A percentile compares a stretch with the other conserved stretches of the same genome.
These are phyloP conservation scores for Buphagus erythrorhynchus DNA, from an alignment of 2,797 vertebrate genomes.

Conservation along the genomic window DNA sequence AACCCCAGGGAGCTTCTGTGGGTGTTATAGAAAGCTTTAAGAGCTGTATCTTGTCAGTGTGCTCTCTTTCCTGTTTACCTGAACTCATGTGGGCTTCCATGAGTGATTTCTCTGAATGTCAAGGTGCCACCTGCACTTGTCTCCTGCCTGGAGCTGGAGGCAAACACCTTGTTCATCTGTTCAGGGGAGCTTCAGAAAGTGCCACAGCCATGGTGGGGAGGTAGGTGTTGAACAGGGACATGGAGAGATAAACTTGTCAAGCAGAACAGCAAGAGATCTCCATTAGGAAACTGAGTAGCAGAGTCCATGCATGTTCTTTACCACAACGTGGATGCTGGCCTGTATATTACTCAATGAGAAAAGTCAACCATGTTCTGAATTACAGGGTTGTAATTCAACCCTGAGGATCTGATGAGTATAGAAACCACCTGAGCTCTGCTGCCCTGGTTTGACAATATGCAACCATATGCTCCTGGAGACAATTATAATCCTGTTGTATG, in stretches of 20 bases:
- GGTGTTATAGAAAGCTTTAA: background rate
- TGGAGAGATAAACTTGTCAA: background rate
- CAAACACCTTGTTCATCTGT: background rate
- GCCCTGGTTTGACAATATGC: background rate
- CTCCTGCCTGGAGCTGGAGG: background rate
- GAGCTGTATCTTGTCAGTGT: background rate
- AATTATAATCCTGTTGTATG: background rate
- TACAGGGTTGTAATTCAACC: background rate
- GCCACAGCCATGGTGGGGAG: background rate
- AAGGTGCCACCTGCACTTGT: background rate
- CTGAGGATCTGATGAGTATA: background rate
- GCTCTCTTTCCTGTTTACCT: background rate
- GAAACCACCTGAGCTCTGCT: conserved; percentile 4
- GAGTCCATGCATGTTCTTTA: background rate
- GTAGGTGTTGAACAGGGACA: background rate
- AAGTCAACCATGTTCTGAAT: background rate
- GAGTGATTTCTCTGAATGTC: background rate
- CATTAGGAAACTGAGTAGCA: accelerated
- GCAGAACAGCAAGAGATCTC: background rate
- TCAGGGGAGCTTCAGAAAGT: background rate
- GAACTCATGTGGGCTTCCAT: background rate
- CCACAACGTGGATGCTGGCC: background rate
- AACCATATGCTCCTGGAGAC: background rate
- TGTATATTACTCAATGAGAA: background rate
- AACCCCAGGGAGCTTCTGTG: background rate